Evolutionary conservation across 2,113 vertebrate species (phyloP), one percentile per base, ranked within the genome.

Genomic region (Vanacampus margaritifer): DNA sequence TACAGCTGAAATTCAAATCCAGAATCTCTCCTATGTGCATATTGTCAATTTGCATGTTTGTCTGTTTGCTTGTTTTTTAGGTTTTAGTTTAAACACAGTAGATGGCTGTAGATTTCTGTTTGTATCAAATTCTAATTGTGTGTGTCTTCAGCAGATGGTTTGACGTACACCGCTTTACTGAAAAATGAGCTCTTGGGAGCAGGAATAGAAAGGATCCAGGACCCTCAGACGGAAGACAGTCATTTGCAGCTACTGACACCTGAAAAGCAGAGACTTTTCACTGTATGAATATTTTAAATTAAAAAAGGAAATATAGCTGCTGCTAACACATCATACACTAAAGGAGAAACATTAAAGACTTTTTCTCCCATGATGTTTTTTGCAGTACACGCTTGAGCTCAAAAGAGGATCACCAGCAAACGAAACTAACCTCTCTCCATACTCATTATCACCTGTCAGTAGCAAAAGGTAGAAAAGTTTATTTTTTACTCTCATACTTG

Each of bases 151-250:
- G 60, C 91, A 87, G 97, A 99, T 32, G 97, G 97, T 28, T 92
- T 99, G 56, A 97, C 97, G 32, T 99, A 99, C 81, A 98, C 95
- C 0, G 97, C 97, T 26, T 84, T 99, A 79, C 91, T 99, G 72
- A 99, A 98, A 89, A 99, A 99, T 0, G 97, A 99, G 75, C 91
- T 99, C 63, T 83, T 99, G 0, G 97, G 97, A 8, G 97, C 97
- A 0, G 97, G 97, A 21, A 99, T 99, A 0, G 97, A 99, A 85
- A 99, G 98, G 69, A 96, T 99, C 32, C 95, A 98, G 83, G 97
- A 99, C 85, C 97, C 97, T 0, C 96, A 99, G 88, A 97, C 95
- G 0, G 97, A 99, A 76, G 97, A 99, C 78, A 89, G 96, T 28
- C 88, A 97, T 60, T 86, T 99, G 41, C 96, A 97, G 86, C 94